Conservation (phyloP, 2,113 vertebrate genomes). For the Oenanthe oenanthe region DNA sequence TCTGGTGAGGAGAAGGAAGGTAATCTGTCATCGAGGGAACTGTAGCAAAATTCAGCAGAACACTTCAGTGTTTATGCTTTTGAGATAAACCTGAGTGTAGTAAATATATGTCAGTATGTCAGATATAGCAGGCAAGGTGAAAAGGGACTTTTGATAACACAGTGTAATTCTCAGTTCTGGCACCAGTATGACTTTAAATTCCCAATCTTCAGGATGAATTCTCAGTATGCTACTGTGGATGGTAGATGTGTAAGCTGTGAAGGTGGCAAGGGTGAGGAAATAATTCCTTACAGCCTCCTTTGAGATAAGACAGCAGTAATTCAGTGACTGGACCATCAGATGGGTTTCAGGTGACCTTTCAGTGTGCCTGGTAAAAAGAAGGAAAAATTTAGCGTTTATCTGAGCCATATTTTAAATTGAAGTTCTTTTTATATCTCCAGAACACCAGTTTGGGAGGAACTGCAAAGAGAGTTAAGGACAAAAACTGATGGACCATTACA, state of each 20-base stretch:
- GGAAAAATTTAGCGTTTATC: neutral
- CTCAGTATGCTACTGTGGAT: neutral
- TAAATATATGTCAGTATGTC: neutral
- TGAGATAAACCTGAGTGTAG: neutral
- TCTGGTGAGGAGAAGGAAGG: neutral
- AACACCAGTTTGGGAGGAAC: neutral
- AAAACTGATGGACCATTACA: constrained; percentile 52
- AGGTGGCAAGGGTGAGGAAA: neutral
- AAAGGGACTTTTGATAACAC: neutral
- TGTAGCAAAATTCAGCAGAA: neutral
- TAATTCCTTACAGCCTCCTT: neutral
- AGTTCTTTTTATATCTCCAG: constrained; percentile 28
- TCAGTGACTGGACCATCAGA: neutral
- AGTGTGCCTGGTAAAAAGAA: neutral
- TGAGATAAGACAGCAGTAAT: neutral
- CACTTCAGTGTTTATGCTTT: neutral
- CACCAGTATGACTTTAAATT: neutral
- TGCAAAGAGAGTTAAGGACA: neutral
- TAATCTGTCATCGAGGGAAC: neutral
- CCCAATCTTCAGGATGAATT: neutral
- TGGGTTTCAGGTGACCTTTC: neutral
- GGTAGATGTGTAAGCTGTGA: neutral
- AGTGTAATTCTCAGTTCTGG: neutral
- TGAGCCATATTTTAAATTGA: neutral
- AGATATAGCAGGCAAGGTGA: neutral